Percentiles rank a stretch among this genome's conserved stretches.
Evolutionary conservation across 1,140 invertebrate species (phyloP).

Genomic region (Psilanteris sp.): DNA sequence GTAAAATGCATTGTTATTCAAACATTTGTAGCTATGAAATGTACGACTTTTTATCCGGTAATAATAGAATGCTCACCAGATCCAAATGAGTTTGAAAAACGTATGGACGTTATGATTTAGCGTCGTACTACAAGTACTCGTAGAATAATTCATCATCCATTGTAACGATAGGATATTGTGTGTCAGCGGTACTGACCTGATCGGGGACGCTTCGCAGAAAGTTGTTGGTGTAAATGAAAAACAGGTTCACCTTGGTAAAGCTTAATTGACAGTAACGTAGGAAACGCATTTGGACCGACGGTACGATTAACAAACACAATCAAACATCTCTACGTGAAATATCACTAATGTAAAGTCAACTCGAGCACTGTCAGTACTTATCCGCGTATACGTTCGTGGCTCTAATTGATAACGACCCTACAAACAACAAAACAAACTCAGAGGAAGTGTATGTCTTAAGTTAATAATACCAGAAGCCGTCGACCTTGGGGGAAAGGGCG

Average conservation of each 20-base stretch:
- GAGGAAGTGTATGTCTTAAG: slow-evolving; percentile 20
- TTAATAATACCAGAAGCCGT: background rate
- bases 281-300: slow-evolving; percentile 6
- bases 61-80: no score
- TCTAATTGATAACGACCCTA: slow-evolving; percentile 14
- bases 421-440: background rate
- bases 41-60: no score
- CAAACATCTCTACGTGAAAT: slow-evolving; percentile 21
- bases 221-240: no score
- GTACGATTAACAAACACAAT: slow-evolving; percentile 3
- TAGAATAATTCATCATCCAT: no score
- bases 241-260: background rate
- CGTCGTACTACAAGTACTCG: no score
- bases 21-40: no score
- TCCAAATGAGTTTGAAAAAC: no score
- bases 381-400: slow-evolving; percentile 22
- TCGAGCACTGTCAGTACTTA: slow-evolving; percentile 14
- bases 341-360: slow-evolving; percentile 30
- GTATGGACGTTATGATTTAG: no score
- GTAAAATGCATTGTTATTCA: no score
- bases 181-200: no score
- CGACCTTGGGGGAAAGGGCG: slow-evolving; percentile 13
- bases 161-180: no score
- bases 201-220: no score
- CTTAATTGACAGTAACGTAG: slow-evolving; percentile 41